phyloP scores from a whole-genome alignment of 2,888 invertebrate genomes.

The Pyralis farinalis region DNA sequence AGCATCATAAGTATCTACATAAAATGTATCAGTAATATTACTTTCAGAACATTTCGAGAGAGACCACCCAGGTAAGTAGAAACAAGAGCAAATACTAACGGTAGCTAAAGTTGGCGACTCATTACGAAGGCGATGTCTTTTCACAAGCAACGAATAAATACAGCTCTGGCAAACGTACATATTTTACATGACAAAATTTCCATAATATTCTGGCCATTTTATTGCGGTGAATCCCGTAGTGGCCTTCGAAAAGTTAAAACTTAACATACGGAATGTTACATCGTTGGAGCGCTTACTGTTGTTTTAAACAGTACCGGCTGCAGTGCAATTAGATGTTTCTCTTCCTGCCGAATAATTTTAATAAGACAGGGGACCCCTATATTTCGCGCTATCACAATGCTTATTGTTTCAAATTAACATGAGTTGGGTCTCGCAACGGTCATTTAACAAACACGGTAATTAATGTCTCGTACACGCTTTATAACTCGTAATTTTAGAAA shows the following conservation, averaged over 20 bases:
- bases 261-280: slow-evolving; percentile 9
- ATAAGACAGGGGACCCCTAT: slow-evolving; percentile 4
- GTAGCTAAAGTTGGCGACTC: no score
- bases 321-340: slow-evolving; percentile 7
- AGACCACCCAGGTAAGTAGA: no score
- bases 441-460: slow-evolving; percentile 2
- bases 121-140: slow-evolving; percentile 21
- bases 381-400: slow-evolving; percentile 3
- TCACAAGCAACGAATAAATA: slow-evolving; percentile 28
- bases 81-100: no score
- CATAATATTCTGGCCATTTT: slow-evolving; percentile 22
- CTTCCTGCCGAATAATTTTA: slow-evolving; percentile 6
- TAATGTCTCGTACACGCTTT: neutral
- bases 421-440: neutral
- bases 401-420: slow-evolving; percentile 8
- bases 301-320: neutral
- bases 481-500: neutral
- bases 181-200: slow-evolving; percentile 23
- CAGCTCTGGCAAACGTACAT: slow-evolving; percentile 16
- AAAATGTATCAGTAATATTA: no score
- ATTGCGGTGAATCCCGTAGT: slow-evolving; percentile 15
- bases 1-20: no score
- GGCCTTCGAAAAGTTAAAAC: slow-evolving; percentile 12
- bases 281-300: slow-evolving; percentile 4
- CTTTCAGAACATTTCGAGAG: no score